Conservation (phyloP, 2,888 invertebrate species). For the Archaeoteleia sp. region DNA sequence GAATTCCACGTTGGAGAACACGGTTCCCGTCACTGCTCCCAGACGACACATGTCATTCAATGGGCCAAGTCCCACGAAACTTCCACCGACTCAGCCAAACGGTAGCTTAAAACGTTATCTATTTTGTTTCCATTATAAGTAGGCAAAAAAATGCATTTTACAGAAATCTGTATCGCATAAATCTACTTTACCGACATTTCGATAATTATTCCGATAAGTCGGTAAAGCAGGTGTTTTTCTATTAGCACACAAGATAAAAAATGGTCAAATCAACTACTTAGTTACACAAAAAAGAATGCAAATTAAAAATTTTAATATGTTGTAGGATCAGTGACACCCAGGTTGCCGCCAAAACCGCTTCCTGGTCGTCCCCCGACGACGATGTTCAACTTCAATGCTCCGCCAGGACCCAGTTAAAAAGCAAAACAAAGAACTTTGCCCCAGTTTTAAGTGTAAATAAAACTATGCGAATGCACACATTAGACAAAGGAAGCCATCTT, state of each 20-base stretch:
- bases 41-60: constrained; percentile 73
- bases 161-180: too few species aligned
- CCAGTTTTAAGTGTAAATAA: constrained; percentile 34
- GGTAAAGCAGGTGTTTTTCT: too few species aligned
- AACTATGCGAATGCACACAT: too few species aligned
- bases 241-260: too few species aligned
- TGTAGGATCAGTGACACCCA: constrained; percentile 71
- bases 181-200: too few species aligned
- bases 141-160: too few species aligned
- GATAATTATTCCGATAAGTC: too few species aligned
- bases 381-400: constrained; percentile 73
- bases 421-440: constrained; percentile 1
- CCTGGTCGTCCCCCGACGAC: constrained; percentile 71
- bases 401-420: constrained; percentile 71
- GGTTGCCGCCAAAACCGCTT: constrained; percentile 71
- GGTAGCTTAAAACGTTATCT: too few species aligned
- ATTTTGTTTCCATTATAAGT: too few species aligned
- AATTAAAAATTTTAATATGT: not conserved
- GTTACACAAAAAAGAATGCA: not conserved
- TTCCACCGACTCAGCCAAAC: constrained; percentile 70
- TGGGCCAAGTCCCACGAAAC: constrained; percentile 72
- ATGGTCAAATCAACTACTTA: too few species aligned
- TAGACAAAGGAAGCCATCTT: too few species aligned
- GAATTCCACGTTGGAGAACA: constrained; percentile 71
- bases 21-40: constrained; percentile 60